A percentile compares a stretch with the other conserved stretches of the same genome.
These are phyloP conservation scores for Dasypolia templi DNA, from an alignment of 2,888 invertebrate genomes.

Conservation along the genomic window DNA sequence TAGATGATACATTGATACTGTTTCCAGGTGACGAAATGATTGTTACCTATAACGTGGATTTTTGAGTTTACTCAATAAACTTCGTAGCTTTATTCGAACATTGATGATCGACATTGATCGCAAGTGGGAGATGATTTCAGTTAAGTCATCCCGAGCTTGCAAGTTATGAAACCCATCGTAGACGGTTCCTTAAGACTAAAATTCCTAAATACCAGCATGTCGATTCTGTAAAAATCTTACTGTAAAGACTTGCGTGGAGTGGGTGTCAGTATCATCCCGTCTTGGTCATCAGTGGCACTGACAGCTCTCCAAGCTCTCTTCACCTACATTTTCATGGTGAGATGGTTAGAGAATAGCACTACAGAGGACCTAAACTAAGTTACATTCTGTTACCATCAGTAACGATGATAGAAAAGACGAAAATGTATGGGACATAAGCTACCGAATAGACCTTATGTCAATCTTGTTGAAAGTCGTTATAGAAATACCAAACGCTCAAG, in stretches of 20 bases:
- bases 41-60: not conserved
- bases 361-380: not conserved
- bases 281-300: too few species aligned
- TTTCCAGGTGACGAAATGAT: constrained; percentile 47
- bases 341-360: too few species aligned
- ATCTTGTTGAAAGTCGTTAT: not conserved
- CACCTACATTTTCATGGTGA: too few species aligned
- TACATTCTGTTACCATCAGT: not conserved
- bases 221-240: too few species aligned
- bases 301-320: too few species aligned
- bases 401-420: not conserved
- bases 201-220: not conserved
- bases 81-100: not conserved
- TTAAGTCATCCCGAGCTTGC: not conserved
- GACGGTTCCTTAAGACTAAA: not conserved
- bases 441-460: not conserved
- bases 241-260: too few species aligned
- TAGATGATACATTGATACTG: constrained; percentile 34
- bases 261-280: too few species aligned
- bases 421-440: not conserved
- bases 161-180: not conserved
- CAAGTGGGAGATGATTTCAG: not conserved
- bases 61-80: not conserved
- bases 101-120: not conserved
- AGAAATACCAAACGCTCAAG: not conserved